phyloP scores from a whole-genome alignment of 2,113 vertebrate genomes.

The Ptyas mucosa region DNA sequence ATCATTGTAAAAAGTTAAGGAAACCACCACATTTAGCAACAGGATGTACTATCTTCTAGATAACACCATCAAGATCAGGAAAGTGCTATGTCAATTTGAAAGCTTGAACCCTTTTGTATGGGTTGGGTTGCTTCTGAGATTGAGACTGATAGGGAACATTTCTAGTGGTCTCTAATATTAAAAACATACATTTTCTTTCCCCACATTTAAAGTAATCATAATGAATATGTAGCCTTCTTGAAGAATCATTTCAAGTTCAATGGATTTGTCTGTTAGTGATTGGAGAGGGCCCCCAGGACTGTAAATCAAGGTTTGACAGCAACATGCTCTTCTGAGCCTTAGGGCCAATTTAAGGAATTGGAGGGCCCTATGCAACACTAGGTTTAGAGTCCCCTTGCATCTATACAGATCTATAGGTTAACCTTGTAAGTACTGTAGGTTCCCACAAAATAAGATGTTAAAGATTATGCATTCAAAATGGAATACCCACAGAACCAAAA shows the following conservation, averaged over 20 bases:
- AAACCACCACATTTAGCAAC: constrained; percentile 55
- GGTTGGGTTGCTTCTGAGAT: constrained; percentile 41
- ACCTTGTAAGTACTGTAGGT: not conserved
- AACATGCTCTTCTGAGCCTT: not conserved
- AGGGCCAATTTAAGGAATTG: not conserved
- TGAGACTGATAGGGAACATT: constrained; percentile 25
- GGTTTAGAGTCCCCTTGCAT: not conserved
- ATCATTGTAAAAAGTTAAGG: constrained; percentile 47
- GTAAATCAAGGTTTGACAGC: not conserved
- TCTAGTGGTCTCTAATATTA: not conserved
- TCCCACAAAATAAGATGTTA: not conserved
- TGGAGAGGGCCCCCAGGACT: not conserved
- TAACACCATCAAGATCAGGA: constrained; percentile 60
- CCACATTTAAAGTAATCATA: not conserved
- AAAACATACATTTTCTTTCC: constrained; percentile 2
- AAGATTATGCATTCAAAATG: not conserved
- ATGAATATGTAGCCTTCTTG: not conserved
- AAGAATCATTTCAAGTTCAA: not conserved
- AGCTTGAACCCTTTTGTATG: constrained; percentile 23
- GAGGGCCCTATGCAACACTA: not conserved
- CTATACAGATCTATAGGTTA: not conserved
- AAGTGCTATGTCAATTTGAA: not conserved
- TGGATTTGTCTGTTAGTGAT: not conserved
- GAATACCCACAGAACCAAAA: not conserved
- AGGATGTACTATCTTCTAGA: constrained; percentile 59